phyloP scores from a whole-genome alignment of 2,797 vertebrate species.

The Tangara arthus region DNA sequence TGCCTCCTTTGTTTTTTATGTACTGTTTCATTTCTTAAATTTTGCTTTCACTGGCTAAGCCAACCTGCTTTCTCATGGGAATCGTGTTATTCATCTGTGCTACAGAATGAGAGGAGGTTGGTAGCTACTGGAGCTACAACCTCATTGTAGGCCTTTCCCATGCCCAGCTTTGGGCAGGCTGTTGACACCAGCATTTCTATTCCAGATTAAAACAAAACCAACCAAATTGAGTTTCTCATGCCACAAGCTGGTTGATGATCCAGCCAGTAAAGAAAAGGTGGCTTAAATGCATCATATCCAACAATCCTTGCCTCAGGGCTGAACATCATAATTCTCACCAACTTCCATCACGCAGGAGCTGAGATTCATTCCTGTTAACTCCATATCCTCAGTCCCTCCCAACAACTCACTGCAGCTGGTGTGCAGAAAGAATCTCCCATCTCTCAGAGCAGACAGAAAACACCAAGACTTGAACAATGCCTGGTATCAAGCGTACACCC shows the following conservation, averaged over 20 bases:
- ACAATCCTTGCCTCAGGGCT: conserved; percentile 48
- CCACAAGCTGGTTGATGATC: conserved; percentile 13
- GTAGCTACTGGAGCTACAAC: conserved; percentile 17
- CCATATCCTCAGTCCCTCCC: background rate
- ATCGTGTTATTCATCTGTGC: conserved; percentile 19
- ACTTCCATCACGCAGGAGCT: conserved; percentile 29
- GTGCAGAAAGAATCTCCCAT: conserved; percentile 3
- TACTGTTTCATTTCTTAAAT: conserved; percentile 62
- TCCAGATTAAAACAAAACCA: conserved; percentile 29
- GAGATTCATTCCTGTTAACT: conserved; percentile 26
- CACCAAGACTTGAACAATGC: conserved; percentile 7
- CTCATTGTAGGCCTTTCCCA: conserved; percentile 41
- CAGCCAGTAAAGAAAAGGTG: conserved; percentile 36
- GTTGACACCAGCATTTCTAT: conserved; percentile 64
- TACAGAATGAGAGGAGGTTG: conserved; percentile 39
- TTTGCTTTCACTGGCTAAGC: conserved; percentile 60
- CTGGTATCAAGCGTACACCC: conserved; percentile 23
- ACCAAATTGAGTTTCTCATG: conserved; percentile 25
- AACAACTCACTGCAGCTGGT: conserved; percentile 29
- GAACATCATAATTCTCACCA: conserved; percentile 14
- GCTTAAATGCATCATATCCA: conserved; percentile 7
- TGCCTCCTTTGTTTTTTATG: conserved; percentile 65
- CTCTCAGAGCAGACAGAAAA: conserved; percentile 36
- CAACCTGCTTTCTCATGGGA: conserved; percentile 60
- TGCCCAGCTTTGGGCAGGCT: conserved; percentile 49